Conservation (phyloP, 2,888 invertebrate genomes). For the Cheilosia vulpina region DNA sequence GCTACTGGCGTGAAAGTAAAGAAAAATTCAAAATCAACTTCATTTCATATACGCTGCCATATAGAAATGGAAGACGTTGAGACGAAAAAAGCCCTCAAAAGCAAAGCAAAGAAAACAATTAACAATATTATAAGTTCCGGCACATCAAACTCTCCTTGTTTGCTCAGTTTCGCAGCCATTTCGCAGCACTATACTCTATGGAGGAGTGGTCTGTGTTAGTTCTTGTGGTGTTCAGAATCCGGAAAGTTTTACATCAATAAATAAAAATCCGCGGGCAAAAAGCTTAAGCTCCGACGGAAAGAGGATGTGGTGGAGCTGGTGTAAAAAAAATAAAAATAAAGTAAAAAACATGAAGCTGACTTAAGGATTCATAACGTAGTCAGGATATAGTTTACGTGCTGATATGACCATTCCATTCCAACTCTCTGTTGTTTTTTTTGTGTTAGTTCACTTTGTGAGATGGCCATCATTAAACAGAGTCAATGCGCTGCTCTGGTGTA, state of each 20-base stretch:
- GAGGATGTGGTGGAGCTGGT: background rate
- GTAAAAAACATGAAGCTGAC: constrained; percentile 18
- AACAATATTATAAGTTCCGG: constrained; percentile 73
- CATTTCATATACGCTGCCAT: constrained; percentile 18
- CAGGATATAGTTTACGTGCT: constrained; percentile 69
- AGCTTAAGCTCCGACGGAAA: constrained; percentile 48
- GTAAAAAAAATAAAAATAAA: constrained; percentile 13
- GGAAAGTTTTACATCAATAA: constrained; percentile 73
- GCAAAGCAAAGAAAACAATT: constrained; percentile 67
- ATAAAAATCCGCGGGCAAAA: constrained; percentile 71
- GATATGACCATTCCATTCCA: constrained; percentile 55
- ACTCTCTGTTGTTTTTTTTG: constrained; percentile 2
- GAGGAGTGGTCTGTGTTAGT: constrained; percentile 5
- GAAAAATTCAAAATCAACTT: constrained; percentile 43
- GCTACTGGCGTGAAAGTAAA: constrained; percentile 35
- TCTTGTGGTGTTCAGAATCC: constrained; percentile 49
- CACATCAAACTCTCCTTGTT: constrained; percentile 65
- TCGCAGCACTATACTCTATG: background rate
- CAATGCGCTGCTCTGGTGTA: constrained; percentile 29
- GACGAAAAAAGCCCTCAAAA: constrained; percentile 11
- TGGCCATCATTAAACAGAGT: constrained; percentile 64
- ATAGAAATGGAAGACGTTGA: constrained; percentile 4
- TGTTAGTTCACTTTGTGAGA: constrained; percentile 65
- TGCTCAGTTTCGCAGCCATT: constrained; percentile 33
- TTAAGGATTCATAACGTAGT: constrained; percentile 71